phyloP scores from a whole-genome alignment of 2,888 invertebrate species.

The Allygus modestus region DNA sequence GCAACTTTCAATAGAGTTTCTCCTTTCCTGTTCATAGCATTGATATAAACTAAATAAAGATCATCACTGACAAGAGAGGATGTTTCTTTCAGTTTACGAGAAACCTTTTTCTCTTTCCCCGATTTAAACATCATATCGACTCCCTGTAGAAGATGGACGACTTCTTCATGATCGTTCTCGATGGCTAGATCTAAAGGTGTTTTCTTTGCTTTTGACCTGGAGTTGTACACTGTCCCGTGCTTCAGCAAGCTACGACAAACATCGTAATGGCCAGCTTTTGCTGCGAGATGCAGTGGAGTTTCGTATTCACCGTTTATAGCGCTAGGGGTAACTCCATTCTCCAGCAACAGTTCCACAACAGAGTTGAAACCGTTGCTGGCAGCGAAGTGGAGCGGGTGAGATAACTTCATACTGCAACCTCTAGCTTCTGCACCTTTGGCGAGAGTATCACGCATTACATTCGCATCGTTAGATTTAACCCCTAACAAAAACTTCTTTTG shows the following conservation, averaged over 20 bases:
- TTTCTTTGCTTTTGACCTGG: slow-evolving; percentile 15
- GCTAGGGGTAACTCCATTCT: background rate
- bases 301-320: background rate
- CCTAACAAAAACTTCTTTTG: slow-evolving; percentile 6
- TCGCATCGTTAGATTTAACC: background rate
- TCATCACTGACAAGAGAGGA: background rate
- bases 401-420: slow-evolving; percentile 33
- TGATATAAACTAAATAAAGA: background rate
- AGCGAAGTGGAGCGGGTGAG: slow-evolving; percentile 12
- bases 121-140: slow-evolving; percentile 1
- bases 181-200: slow-evolving; percentile 25
- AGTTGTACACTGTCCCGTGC: slow-evolving; percentile 8
- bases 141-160: background rate
- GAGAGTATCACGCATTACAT: slow-evolving; percentile 1
- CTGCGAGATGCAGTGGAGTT: slow-evolving; percentile 33
- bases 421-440: slow-evolving; percentile 9
- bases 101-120: slow-evolving; percentile 17
- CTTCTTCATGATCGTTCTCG: slow-evolving; percentile 9
- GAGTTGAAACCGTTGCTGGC: background rate
- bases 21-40: slow-evolving; percentile 5
- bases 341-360: background rate
- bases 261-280: background rate
- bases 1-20: slow-evolving; percentile 20
- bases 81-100: background rate
- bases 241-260: slow-evolving; percentile 6